Percentiles rank a stretch among this genome's conserved stretches.
Conservation (phyloP, 2,888 invertebrate genomes). For the Andrena camellia region DNA sequence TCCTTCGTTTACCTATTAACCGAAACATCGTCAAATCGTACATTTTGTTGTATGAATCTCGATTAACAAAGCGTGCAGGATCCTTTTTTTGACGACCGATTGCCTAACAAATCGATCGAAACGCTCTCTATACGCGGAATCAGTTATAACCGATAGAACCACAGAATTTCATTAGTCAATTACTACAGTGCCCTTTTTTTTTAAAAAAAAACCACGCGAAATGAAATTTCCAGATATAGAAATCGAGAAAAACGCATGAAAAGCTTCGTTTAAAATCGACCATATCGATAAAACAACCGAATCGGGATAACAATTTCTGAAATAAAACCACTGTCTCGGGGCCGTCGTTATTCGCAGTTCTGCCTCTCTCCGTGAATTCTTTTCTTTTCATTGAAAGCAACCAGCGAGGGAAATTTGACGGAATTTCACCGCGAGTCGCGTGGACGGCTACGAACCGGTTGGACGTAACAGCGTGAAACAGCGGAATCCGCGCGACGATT, state of each 20-base stretch:
- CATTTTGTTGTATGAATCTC: background rate
- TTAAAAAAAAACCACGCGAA: background rate
- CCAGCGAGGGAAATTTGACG: background rate
- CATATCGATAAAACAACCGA: background rate
- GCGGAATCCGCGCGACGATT: slow-evolving; percentile 62
- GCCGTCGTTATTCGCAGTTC: background rate
- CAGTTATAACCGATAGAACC: no score
- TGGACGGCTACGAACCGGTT: slow-evolving; percentile 22
- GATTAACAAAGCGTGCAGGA: background rate
- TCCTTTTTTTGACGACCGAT: background rate
- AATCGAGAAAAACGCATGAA: background rate
- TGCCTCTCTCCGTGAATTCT: background rate
- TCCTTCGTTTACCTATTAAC: background rate
- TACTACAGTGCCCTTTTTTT: no score
- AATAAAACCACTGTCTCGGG: background rate
- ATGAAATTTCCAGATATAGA: background rate
- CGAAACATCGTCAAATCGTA: slow-evolving; percentile 1
- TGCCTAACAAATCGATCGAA: slow-evolving; percentile 6
- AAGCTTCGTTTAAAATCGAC: background rate
- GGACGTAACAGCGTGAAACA: slow-evolving; percentile 42
- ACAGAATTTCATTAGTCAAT: no score
- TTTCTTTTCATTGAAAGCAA: background rate
- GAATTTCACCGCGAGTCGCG: slow-evolving; percentile 10
- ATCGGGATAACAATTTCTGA: background rate
- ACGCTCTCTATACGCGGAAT: no score